Percentiles rank a stretch among this genome's conserved stretches.
These are phyloP conservation scores for Melinaea menophilus DNA, from an alignment of 2,888 invertebrate genomes.

Conservation along the genomic window DNA sequence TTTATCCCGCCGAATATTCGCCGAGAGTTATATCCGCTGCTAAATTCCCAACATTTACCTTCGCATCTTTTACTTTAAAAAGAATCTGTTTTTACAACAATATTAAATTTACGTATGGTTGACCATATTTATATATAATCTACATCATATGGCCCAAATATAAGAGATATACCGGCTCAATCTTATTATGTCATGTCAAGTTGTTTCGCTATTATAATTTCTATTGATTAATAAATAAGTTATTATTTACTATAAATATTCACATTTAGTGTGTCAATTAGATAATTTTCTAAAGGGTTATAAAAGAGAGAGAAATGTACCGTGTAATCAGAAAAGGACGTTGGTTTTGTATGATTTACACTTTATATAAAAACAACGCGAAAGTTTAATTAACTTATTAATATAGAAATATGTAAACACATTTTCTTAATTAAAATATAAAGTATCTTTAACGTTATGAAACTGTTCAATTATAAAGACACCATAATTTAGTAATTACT, in stretches of 20 bases:
- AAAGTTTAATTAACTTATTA: neutral
- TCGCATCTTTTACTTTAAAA: constrained; percentile 8
- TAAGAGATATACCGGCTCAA: constrained; percentile 10
- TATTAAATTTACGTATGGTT: constrained; percentile 9
- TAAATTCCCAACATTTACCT: neutral
- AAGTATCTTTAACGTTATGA: no score
- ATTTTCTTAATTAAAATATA: no score
- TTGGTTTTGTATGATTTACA: constrained; percentile 23
- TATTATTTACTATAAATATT: no score
- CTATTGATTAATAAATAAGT: no score
- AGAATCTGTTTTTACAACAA: constrained; percentile 5
- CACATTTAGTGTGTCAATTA: constrained; percentile 20
- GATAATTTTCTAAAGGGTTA: constrained; percentile 27
- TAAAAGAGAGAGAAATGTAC: constrained; percentile 29
- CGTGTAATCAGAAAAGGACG: constrained; percentile 30
- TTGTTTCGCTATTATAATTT: no score
- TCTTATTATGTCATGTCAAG: neutral
- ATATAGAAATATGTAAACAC: constrained; percentile 5
- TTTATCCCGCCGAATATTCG: neutral
- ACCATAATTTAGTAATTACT: no score
- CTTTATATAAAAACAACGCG: constrained; percentile 5
- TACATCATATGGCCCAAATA: constrained; percentile 17
- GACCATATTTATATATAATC: constrained; percentile 17
- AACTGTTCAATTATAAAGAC: no score
- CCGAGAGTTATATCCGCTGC: neutral